These are phyloP conservation scores for Drosophila melanica DNA, from an alignment of 1,140 invertebrate genomes.

Conservation along the genomic window DNA sequence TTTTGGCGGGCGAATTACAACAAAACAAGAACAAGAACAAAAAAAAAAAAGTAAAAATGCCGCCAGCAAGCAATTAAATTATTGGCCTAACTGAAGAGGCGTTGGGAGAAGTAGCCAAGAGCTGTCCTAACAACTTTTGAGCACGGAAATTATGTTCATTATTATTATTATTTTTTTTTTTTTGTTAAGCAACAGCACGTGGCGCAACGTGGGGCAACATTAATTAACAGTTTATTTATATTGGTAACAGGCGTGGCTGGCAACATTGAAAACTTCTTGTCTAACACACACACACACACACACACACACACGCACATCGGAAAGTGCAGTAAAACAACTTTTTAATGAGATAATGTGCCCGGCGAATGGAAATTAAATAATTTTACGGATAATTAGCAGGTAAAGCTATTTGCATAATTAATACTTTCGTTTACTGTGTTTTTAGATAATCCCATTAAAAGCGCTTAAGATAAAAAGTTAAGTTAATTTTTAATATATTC, in stretches of 20 bases:
- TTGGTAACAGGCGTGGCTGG: constrained; percentile 29
- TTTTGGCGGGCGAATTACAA: constrained; percentile 26
- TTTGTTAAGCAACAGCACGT: constrained; percentile 2
- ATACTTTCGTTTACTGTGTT: constrained; percentile 16
- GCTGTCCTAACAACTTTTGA: constrained; percentile 52
- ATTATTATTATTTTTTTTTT: constrained; percentile 28
- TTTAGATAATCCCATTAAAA: constrained; percentile 19
- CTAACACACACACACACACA: neutral
- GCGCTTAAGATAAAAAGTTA: neutral
- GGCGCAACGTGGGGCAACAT: constrained; percentile 23
- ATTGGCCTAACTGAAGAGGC: constrained; percentile 41
- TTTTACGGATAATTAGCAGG: constrained; percentile 67
- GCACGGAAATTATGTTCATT: constrained; percentile 70
- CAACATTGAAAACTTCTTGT: constrained; percentile 61
- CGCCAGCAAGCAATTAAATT: constrained; percentile 71
- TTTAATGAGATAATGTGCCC: constrained; percentile 72
- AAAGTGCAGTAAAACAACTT: constrained; percentile 49
- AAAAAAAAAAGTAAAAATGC: constrained; percentile 58
- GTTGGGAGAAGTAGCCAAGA: constrained; percentile 10
- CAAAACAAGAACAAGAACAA: constrained; percentile 12
- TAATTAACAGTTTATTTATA: constrained; percentile 78
- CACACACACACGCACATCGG: neutral
- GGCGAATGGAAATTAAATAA: constrained; percentile 53
- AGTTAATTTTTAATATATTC: neutral
- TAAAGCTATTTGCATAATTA: constrained; percentile 71